phyloP scores from a whole-genome alignment of 2,113 vertebrate species.

The Rousettus leschenaultii region DNA sequence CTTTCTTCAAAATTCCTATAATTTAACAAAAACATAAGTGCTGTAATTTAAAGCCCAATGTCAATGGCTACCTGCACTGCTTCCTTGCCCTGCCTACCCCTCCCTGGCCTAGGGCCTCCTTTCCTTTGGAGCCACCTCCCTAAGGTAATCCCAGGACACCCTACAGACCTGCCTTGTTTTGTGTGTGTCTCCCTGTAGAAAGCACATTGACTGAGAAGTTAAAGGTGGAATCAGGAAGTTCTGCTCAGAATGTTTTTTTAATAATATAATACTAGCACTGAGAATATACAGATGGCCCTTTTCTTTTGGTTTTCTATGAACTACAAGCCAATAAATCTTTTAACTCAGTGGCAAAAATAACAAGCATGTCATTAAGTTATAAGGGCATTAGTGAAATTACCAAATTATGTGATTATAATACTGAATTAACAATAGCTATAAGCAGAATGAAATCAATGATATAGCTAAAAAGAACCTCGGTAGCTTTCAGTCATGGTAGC shows the following conservation, averaged over 20 bases:
- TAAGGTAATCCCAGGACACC: not conserved
- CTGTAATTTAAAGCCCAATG: not conserved
- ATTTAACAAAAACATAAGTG: not conserved
- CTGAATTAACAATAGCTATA: not conserved
- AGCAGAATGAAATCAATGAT: not conserved
- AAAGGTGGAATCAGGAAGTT: not conserved
- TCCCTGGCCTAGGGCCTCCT: not conserved
- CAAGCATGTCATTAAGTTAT: not conserved
- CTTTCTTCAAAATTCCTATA: not conserved
- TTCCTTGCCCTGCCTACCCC: no score
- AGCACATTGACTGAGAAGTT: rapidly evolving
- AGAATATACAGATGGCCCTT: not conserved
- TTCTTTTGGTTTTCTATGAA: not conserved
- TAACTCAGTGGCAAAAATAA: not conserved
- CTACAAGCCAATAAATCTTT: not conserved
- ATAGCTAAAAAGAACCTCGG: not conserved
- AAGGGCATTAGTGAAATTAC: not conserved
- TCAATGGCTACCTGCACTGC: rapidly evolving
- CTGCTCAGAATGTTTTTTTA: not conserved
- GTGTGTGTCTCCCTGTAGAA: not conserved
- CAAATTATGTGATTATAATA: not conserved
- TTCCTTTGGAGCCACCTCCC: not conserved
- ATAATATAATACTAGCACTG: not conserved
- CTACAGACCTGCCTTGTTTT: not conserved
- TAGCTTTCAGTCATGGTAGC: not conserved